Evolutionary conservation across 2,797 vertebrate species (phyloP).

Genomic region (Phataginus tetradactyla): DNA sequence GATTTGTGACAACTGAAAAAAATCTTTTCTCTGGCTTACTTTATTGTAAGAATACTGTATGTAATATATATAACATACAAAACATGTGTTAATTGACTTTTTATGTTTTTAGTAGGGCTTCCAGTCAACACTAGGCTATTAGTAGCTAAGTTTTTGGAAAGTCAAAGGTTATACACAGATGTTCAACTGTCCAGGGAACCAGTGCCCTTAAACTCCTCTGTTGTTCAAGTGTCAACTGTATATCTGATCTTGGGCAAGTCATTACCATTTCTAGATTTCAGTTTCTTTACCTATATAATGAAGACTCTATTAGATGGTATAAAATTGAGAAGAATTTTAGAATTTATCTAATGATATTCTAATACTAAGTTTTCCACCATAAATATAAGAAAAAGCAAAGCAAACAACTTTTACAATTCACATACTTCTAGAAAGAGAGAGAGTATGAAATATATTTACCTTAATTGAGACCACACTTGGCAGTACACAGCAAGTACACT

Average conservation of each 20-base stretch:
- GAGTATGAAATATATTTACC: conserved; percentile 19
- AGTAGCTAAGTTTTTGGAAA: no score
- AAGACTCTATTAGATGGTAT: not conserved
- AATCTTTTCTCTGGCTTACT: no score
- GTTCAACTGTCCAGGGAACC: no score
- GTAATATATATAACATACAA: no score
- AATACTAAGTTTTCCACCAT: not conserved
- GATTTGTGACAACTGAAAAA: no score
- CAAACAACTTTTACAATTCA: not conserved
- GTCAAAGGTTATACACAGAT: no score
- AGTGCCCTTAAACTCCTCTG: no score
- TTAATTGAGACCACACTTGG: conserved; percentile 24
- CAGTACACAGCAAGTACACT: not conserved
- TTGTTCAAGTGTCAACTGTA: no score
- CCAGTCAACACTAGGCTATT: no score
- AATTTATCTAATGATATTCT: not conserved
- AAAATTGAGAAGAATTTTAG: not conserved
- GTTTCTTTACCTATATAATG: not conserved
- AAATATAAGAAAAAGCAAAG: not conserved
- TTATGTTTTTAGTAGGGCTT: no score
- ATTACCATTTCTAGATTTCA: not conserved
- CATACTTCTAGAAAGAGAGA: not conserved
- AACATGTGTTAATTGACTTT: no score
- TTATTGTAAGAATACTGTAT: no score
- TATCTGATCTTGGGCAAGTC: not conserved